Base-by-base conservation (phyloP, 2,888 invertebrate genomes). In the Orchesellides sinensis region DNA sequence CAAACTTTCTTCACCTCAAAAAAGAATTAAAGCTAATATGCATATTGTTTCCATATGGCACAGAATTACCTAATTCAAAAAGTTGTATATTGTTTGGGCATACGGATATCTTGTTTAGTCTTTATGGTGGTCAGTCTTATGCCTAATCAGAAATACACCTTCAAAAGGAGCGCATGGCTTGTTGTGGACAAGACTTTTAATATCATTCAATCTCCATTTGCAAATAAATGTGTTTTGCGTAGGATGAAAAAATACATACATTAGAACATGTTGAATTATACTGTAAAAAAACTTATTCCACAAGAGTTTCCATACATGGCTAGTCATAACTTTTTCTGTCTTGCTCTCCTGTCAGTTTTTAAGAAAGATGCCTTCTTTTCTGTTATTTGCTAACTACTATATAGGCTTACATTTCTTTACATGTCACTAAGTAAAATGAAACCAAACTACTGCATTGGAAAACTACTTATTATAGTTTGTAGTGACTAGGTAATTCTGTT, bases 291-390 rank as follows among this genome's bases (percentile, higher is more conserved):
- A n/a, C n/a, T n/a, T 54, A 54, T 54, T 54, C 25, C 54, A 54
- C 54, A 54, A 54, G 54, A 54, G 45, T 65, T 17, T 65, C 65
- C 65, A 65, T 65, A 65, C 45, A 65, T 19, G 65, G 65, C n/a
- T 21, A 65, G 21, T 19, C 35, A 35, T 65, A 65, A 35, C 23
- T 40, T 40, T 65, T 65, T 65, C 21, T 40, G 32, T 21, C 45
- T 23, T 40, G 65, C 54, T 65, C 6, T 65, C 40, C 27, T 25
- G 59, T 59, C 29, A 59, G 25, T 27, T 59, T 12, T 35, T 35
- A 49, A 19, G 6, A 19, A 35, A 40, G 65, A 65, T 65, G 14
- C 10, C 40, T 35, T 40, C 61, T 40, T 65, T 25, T 27, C 17
- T 25, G 19, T 56, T 19, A 23, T 23, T 61, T 61, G 35, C 61